phyloP scores from a whole-genome alignment of 2,797 vertebrate genomes.

The Coccyzus lansbergi region DNA sequence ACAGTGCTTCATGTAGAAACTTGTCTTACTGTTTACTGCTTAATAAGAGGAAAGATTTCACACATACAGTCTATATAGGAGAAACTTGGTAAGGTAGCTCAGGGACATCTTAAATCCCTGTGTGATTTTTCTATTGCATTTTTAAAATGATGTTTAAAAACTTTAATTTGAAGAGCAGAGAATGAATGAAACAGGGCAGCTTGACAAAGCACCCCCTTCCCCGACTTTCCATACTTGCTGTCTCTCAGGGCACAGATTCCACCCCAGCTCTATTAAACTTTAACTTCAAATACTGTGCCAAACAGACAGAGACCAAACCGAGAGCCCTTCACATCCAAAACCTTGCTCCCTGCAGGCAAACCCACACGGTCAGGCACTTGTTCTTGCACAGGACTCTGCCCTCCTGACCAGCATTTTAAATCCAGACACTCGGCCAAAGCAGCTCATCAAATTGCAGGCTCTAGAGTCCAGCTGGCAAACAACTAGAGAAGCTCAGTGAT shows the following conservation, averaged over 20 bases:
- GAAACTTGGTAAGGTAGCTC: background rate
- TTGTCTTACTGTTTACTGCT: background rate
- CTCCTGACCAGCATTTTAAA: slow-evolving; percentile 8
- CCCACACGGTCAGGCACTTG: accelerated
- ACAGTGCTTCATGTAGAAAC: background rate
- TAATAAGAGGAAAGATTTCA: background rate
- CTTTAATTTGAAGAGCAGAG: background rate
- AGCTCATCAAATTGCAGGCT: background rate
- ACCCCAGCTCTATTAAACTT: background rate
- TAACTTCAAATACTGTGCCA: background rate
- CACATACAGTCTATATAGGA: background rate
- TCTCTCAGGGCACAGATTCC: background rate
- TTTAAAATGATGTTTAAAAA: background rate
- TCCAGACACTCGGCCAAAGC: background rate
- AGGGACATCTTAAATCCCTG: background rate
- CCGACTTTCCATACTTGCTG: background rate
- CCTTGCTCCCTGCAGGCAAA: background rate
- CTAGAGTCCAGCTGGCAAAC: background rate
- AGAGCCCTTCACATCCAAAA: background rate
- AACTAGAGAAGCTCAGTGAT: background rate
- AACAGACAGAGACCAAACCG: background rate
- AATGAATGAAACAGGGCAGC: background rate
- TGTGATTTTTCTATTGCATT: background rate
- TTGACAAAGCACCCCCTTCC: background rate
- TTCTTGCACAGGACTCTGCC: background rate